Evolutionary conservation across 1,140 invertebrate species (phyloP).

Genomic region (Carcinoscorpius rotundicauda): DNA sequence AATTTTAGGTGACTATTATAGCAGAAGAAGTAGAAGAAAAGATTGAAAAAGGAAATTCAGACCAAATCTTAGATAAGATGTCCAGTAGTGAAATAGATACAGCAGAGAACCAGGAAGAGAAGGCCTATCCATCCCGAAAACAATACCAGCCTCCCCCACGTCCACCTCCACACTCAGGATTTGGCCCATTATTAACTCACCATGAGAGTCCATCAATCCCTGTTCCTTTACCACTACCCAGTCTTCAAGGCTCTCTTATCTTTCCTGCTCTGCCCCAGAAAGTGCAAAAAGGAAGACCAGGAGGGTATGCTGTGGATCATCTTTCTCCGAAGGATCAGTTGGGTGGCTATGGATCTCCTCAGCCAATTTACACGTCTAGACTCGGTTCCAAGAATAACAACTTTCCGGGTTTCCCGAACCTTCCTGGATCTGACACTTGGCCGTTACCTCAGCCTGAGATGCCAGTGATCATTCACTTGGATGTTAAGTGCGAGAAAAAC

Average conservation of each 20-base stretch:
- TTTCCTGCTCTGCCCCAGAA: not conserved
- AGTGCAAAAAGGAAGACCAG: not conserved
- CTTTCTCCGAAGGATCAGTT: not conserved
- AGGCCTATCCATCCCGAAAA: too few relatives aligned
- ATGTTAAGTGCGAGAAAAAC: slow-evolving; percentile 20
- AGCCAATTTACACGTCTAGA: slow-evolving; percentile 8
- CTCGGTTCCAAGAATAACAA: slow-evolving; percentile 15
- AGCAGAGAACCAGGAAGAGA: too few relatives aligned
- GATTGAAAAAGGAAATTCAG: too few relatives aligned
- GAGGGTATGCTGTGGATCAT: not conserved
- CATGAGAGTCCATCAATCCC: not conserved
- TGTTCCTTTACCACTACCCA: not conserved
- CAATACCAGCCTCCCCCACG: too few relatives aligned
- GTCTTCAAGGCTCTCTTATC: not conserved
- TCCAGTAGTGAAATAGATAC: too few relatives aligned
- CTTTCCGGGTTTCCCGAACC: slow-evolving; percentile 18
- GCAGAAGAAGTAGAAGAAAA: too few relatives aligned
- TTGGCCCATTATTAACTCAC: too few relatives aligned
- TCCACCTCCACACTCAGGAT: too few relatives aligned
- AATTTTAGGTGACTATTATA: too few relatives aligned
- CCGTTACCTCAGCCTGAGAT: slow-evolving; percentile 26
- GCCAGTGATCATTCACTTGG: slow-evolving; percentile 22
- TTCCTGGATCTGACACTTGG: slow-evolving; percentile 24
- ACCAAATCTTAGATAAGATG: too few relatives aligned
- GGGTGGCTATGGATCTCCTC: too few relatives aligned